Evolutionary conservation across 1,140 invertebrate genomes (phyloP).

Genomic region (Brachionus plicatilis): DNA sequence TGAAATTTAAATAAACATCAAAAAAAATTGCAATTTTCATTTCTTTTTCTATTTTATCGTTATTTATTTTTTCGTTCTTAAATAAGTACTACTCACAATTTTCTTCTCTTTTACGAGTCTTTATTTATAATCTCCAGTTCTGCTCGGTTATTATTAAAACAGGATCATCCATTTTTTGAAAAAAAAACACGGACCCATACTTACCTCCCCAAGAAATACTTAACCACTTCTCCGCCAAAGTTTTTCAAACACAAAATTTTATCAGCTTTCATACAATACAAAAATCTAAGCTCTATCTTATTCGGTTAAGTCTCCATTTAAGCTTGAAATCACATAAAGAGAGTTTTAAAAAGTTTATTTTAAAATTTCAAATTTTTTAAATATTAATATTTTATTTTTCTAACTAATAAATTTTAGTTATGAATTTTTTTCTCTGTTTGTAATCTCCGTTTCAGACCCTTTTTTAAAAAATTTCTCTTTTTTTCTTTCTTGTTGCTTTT

Average conservation of each 20-base stretch:
- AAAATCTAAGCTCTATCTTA: too few species aligned
- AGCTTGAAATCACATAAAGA: neutral
- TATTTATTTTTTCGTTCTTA: too few species aligned
- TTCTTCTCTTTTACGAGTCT: too few species aligned
- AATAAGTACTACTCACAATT: too few species aligned
- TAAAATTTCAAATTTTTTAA: neutral
- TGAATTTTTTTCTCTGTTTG: neutral
- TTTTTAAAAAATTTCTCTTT: neutral
- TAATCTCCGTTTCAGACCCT: neutral
- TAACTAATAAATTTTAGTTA: neutral
- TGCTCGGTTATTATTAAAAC: neutral
- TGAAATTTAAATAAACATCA: neutral
- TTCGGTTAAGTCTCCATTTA: neutral
- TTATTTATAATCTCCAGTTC: too few species aligned
- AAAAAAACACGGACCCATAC: neutral
- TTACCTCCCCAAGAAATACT: neutral
- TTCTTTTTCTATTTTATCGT: too few species aligned
- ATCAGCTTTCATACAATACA: too few species aligned
- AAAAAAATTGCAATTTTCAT: neutral
- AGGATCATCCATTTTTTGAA: neutral
- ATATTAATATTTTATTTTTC: neutral
- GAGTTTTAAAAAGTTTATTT: neutral
- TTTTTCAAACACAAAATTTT: too few species aligned
- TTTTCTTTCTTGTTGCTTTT: neutral
- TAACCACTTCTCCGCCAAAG: neutral